Percentiles rank a stretch among this genome's conserved stretches.
Conservation (phyloP, 1,140 invertebrate genomes). For the Pissodes strobi region DNA sequence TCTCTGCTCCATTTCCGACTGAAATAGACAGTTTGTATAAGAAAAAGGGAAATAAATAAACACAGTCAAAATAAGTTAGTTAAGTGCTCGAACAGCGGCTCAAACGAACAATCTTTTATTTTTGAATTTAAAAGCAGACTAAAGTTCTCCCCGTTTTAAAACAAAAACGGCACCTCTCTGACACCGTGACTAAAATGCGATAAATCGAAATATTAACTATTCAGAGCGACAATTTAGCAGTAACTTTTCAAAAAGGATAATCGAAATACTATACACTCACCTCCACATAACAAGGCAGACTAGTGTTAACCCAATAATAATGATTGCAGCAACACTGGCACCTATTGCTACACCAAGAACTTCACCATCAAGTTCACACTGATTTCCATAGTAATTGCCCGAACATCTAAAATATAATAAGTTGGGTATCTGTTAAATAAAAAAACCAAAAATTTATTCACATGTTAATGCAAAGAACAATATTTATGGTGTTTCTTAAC, state of each 20-base stretch:
- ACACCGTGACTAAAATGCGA: too few species aligned
- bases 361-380: constrained; percentile 90
- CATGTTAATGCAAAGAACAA: too few species aligned
- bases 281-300: constrained; percentile 91
- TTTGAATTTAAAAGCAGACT: too few species aligned
- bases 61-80: background rate
- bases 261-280: constrained; percentile 59
- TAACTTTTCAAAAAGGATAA: background rate
- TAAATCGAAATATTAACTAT: too few species aligned
- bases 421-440: background rate
- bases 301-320: constrained; percentile 85
- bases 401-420: constrained; percentile 78
- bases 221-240: too few species aligned
- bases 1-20: constrained; percentile 86
- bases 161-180: too few species aligned
- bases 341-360: constrained; percentile 88
- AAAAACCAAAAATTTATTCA: too few species aligned
- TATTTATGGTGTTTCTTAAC: too few species aligned
- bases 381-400: constrained; percentile 83
- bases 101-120: background rate
- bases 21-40: too few species aligned
- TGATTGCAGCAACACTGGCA: constrained; percentile 81
- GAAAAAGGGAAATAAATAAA: too few species aligned
- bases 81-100: background rate
- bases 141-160: too few species aligned